A percentile compares a stretch with the other conserved stretches of the same genome.
Conservation (phyloP, 1,140 invertebrate species). For the Listronotus oregonensis region DNA sequence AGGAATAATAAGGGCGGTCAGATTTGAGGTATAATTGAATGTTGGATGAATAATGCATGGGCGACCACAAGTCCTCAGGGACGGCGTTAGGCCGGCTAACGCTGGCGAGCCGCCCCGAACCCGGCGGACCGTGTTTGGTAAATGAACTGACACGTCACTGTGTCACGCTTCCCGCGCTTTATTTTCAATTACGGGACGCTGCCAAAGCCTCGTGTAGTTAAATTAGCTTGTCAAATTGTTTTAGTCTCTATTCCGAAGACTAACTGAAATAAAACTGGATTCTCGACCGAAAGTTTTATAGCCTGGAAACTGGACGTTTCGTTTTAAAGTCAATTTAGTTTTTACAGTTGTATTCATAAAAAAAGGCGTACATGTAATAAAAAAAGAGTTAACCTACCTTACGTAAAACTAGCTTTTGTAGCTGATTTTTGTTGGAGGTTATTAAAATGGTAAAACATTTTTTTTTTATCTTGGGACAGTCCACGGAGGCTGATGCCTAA, state of each 20-base stretch:
- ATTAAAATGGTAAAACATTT: too few species aligned
- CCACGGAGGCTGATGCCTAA: too few species aligned
- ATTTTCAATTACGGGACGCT: constrained; percentile 34
- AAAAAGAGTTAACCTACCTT: too few species aligned
- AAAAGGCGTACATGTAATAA: too few species aligned
- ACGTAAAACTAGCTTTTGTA: too few species aligned
- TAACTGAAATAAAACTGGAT: too few species aligned
- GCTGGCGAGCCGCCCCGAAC: constrained; percentile 21
- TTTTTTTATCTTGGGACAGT: too few species aligned
- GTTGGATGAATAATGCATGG: constrained; percentile 50
- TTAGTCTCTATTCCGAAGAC: background rate
- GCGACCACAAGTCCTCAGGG: constrained; percentile 43
- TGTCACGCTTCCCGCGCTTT: constrained; percentile 32
- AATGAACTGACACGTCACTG: constrained; percentile 39
- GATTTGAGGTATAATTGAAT: constrained; percentile 52
- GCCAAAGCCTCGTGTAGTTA: constrained; percentile 25
- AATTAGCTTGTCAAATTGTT: constrained; percentile 36
- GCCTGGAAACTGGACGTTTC: too few species aligned
- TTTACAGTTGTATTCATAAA: too few species aligned
- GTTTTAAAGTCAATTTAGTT: too few species aligned
- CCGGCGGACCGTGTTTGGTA: constrained; percentile 36
- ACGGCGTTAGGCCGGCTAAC: constrained; percentile 39
- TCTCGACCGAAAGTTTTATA: too few species aligned
- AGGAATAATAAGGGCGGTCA: constrained; percentile 31
- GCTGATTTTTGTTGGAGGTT: too few species aligned